phyloP scores from a whole-genome alignment of 1,140 invertebrate genomes.

The Helicorthomorpha holstii region DNA sequence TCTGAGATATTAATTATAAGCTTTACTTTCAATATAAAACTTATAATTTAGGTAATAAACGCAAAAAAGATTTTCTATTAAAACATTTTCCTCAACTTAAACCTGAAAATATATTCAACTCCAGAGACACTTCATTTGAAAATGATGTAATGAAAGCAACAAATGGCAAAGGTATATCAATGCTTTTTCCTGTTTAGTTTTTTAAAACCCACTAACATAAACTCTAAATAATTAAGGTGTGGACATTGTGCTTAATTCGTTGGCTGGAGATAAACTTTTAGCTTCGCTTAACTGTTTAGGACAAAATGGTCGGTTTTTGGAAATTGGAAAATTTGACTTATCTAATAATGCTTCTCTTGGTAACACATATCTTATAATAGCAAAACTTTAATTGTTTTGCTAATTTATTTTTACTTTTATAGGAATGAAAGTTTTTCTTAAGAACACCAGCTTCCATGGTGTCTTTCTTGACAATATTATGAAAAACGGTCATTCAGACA shows the following conservation, averaged over 20 bases:
- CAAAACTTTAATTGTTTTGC: neutral
- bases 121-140: slow-evolving; percentile 79
- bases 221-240: slow-evolving; percentile 41
- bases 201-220: neutral
- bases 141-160: slow-evolving; percentile 61
- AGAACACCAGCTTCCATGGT: slow-evolving; percentile 40
- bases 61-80: slow-evolving; percentile 79
- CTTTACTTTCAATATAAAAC: no score
- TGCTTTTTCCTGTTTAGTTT: neutral
- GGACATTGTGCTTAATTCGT: slow-evolving; percentile 80
- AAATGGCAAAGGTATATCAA: slow-evolving; percentile 31
- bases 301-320: slow-evolving; percentile 76
- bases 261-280: slow-evolving; percentile 81
- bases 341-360: slow-evolving; percentile 66
- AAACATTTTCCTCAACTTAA: slow-evolving; percentile 65
- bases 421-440: slow-evolving; percentile 39
- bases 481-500: slow-evolving; percentile 21
- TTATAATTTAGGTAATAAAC: slow-evolving; percentile 44
- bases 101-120: slow-evolving; percentile 73
- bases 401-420: neutral
- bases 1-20: no score
- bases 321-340: slow-evolving; percentile 93
- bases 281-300: slow-evolving; percentile 80
- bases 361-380: slow-evolving; percentile 13
- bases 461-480: slow-evolving; percentile 38